These are phyloP conservation scores for Spheniscus mendiculus DNA, from an alignment of 2,113 vertebrate species.

Conservation along the genomic window DNA sequence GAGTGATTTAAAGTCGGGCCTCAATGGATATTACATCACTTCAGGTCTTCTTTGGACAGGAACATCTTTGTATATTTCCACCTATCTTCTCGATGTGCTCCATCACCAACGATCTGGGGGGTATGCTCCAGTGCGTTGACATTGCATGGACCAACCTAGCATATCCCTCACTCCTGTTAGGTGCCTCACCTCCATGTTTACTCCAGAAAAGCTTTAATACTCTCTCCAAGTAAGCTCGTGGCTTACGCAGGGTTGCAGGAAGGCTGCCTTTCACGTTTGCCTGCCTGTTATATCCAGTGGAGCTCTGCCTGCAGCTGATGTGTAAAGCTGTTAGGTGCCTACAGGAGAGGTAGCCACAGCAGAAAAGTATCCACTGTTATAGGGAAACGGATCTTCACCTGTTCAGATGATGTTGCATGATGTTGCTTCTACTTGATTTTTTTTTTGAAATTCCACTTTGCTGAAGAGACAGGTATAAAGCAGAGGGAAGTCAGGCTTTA, in stretches of 20 bases:
- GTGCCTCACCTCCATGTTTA: neutral
- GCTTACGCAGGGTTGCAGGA: rapidly evolving
- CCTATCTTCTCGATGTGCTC: rapidly evolving
- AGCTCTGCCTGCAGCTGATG: neutral
- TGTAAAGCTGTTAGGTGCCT: neutral
- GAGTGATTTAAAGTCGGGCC: neutral
- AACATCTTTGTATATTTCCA: neutral
- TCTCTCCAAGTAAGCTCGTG: neutral
- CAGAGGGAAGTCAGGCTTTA: neutral
- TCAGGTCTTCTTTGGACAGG: neutral
- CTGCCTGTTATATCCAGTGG: neutral
- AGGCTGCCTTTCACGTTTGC: neutral
- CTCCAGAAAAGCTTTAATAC: neutral
- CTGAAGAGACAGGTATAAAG: neutral
- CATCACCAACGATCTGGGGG: neutral
- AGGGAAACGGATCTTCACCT: neutral
- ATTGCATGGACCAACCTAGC: too few relatives aligned
- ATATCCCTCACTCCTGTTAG: neutral
- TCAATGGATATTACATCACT: neutral
- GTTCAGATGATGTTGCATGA: neutral
- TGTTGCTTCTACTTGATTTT: neutral
- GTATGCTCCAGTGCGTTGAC: neutral
- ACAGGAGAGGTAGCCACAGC: neutral
- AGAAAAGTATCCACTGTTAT: too few relatives aligned
- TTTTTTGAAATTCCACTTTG: neutral